These are phyloP conservation scores for Argynnis bischoffii DNA, from an alignment of 2,888 invertebrate species.

Conservation along the genomic window DNA sequence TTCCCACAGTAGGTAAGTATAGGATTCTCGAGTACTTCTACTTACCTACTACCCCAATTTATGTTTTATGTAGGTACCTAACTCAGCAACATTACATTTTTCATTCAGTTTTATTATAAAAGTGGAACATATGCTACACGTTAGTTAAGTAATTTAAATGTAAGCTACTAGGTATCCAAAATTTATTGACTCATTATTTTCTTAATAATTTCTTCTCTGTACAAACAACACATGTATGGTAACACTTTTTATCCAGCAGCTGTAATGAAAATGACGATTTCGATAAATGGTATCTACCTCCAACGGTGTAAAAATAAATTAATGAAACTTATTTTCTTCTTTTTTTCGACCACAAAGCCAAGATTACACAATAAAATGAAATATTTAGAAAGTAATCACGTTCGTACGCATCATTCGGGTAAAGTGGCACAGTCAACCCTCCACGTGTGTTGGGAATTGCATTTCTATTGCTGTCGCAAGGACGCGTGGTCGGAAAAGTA, in stretches of 20 bases:
- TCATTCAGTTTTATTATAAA: too few species aligned
- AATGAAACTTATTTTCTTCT: slow-evolving; percentile 66
- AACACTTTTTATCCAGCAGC: neutral
- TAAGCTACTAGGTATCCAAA: too few species aligned
- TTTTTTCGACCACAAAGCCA: slow-evolving; percentile 71
- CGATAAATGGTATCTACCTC: slow-evolving; percentile 75
- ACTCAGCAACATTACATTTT: too few species aligned
- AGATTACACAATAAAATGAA: slow-evolving; percentile 75
- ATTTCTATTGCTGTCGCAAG: slow-evolving; percentile 56
- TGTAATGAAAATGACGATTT: slow-evolving; percentile 68
- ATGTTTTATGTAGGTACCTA: too few species aligned
- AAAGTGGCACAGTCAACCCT: slow-evolving; percentile 51
- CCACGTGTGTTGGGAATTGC: slow-evolving; percentile 50
- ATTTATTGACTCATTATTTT: too few species aligned
- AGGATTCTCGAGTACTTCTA: too few species aligned
- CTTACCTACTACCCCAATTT: too few species aligned
- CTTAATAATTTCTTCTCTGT: too few species aligned
- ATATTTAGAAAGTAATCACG: slow-evolving; percentile 78
- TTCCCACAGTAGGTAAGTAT: too few species aligned
- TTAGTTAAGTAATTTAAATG: too few species aligned
- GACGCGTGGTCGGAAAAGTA: slow-evolving; percentile 24
- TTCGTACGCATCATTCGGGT: slow-evolving; percentile 61
- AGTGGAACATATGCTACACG: too few species aligned
- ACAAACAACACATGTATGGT: neutral
- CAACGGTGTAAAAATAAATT: slow-evolving; percentile 62